These are phyloP conservation scores for Sternarchorhynchus goeldii DNA, from an alignment of 2,797 vertebrate genomes.

Conservation along the genomic window DNA sequence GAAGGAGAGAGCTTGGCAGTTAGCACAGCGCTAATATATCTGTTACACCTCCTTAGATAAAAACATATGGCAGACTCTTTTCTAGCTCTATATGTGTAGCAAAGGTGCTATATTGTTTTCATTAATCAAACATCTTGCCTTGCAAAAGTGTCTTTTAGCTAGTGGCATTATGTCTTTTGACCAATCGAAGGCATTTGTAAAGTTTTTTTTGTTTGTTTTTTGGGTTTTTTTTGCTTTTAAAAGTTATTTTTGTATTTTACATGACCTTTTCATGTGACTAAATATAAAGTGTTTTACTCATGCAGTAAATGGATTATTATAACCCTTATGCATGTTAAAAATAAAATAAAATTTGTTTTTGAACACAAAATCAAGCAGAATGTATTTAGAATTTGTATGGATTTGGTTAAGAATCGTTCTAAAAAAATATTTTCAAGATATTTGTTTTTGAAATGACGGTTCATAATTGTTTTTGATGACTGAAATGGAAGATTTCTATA, in stretches of 20 bases:
- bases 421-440: background rate
- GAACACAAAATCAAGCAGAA: background rate
- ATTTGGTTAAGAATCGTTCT: background rate
- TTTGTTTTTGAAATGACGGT: too few relatives aligned
- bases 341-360: background rate
- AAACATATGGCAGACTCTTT: slow-evolving; percentile 14
- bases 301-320: background rate
- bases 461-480: too few relatives aligned
- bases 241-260: slow-evolving; percentile 40
- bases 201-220: background rate
- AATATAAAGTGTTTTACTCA: background rate
- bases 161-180: background rate
- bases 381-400: background rate
- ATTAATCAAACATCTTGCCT: slow-evolving; percentile 38
- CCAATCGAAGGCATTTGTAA: background rate
- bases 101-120: slow-evolving; percentile 16
- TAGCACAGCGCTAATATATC: slow-evolving; percentile 11
- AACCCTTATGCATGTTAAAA: slow-evolving; percentile 22
- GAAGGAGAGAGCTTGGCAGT: background rate
- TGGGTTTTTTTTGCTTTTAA: background rate
- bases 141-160: slow-evolving; percentile 36
- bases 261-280: background rate
- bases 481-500: too few relatives aligned
- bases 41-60: slow-evolving; percentile 19
- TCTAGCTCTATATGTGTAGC: slow-evolving; percentile 24